Evolutionary conservation across 2,113 vertebrate genomes (phyloP).

Genomic region (Zosterops hypoxanthus): DNA sequence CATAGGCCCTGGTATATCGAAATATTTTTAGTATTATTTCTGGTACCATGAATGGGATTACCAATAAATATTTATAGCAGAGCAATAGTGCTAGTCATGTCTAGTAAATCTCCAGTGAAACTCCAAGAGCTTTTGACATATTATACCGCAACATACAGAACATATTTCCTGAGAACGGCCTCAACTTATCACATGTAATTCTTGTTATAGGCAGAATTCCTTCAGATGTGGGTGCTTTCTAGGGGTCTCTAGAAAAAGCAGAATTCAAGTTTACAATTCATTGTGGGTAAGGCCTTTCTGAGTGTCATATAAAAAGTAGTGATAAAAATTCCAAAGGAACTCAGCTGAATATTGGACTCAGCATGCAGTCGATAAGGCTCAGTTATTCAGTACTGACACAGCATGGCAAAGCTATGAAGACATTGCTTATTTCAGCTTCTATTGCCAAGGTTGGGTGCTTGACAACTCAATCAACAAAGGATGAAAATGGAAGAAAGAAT

Average conservation of each 20-base stretch:
- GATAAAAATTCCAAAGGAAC: slow-evolving; percentile 40
- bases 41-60: neutral
- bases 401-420: slow-evolving; percentile 51
- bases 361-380: slow-evolving; percentile 41
- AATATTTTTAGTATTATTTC: neutral
- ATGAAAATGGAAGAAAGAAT: slow-evolving; percentile 42
- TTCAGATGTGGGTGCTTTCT: neutral
- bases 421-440: slow-evolving; percentile 45
- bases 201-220: neutral
- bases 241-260: neutral
- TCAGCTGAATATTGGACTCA: neutral
- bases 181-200: neutral
- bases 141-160: neutral
- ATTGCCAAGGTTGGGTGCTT: slow-evolving; percentile 40
- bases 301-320: neutral
- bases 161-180: accelerated
- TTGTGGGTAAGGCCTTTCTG: neutral
- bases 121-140: neutral
- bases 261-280: neutral
- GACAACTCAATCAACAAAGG: slow-evolving; percentile 52
- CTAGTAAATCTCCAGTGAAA: neutral
- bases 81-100: neutral
- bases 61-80: neutral
- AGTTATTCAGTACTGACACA: slow-evolving; percentile 49
- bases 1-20: neutral